Evolutionary conservation across 2,888 invertebrate species (phyloP).

Genomic region (Glaucopsyche alexis): DNA sequence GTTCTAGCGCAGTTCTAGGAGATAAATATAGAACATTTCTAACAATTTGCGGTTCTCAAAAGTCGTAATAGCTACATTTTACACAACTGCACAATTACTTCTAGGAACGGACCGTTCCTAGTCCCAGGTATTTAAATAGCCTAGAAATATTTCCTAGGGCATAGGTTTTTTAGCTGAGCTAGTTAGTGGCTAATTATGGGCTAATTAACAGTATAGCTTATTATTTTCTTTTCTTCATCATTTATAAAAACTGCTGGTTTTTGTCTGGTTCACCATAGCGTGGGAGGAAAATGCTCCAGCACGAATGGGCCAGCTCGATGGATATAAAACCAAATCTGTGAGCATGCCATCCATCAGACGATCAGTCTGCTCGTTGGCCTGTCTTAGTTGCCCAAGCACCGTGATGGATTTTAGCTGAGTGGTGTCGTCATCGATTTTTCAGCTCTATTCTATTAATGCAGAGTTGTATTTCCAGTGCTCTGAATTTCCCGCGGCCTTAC

Average conservation of each 20-base stretch:
- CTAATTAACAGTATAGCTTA: not conserved
- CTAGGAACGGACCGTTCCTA: not conserved
- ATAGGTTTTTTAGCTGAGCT: not conserved
- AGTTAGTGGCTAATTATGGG: not conserved
- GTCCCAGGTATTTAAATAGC: constrained; percentile 5
- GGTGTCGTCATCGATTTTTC: too few relatives aligned
- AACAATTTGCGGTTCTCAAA: constrained; percentile 35
- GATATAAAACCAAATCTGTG: too few relatives aligned
- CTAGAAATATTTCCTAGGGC: constrained; percentile 9
- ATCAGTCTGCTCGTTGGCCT: too few relatives aligned
- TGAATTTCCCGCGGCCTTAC: too few relatives aligned
- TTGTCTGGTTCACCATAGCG: not conserved
- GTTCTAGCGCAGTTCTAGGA: not conserved
- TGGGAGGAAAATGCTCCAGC: not conserved
- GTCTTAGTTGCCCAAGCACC: too few relatives aligned
- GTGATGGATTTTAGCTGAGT: too few relatives aligned
- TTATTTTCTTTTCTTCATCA: not conserved
- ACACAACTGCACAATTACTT: not conserved
- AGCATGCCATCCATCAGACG: too few relatives aligned
- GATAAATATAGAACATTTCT: not conserved
- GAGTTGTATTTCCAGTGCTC: too few relatives aligned
- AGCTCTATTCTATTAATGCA: too few relatives aligned
- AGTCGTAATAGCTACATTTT: constrained; percentile 19
- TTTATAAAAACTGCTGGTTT: not conserved
- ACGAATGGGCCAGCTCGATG: too few relatives aligned